Evolutionary conservation across 2,113 vertebrate species (phyloP).

Genomic region (Colossoma macropomum): DNA sequence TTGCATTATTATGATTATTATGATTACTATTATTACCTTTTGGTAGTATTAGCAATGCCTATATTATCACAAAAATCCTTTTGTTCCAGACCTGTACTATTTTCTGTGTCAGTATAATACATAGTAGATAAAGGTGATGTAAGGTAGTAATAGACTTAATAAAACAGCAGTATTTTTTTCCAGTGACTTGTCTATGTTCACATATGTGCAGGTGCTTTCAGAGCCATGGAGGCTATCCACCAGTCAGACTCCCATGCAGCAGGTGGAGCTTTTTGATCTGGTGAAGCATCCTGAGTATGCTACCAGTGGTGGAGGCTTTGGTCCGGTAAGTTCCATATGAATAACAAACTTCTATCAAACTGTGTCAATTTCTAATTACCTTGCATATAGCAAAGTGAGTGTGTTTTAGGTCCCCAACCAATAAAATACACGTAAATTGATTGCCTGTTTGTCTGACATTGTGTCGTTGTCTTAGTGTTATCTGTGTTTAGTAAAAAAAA

Average conservation of each 20-base stretch:
- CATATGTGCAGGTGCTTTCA: constrained; percentile 84
- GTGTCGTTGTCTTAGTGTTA: background rate
- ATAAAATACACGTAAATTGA: background rate
- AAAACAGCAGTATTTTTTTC: background rate
- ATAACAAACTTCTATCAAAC: background rate
- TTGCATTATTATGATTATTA: too few relatives aligned
- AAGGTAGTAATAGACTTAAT: too few relatives aligned
- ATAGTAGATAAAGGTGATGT: background rate
- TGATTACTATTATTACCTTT: too few relatives aligned
- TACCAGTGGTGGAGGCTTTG: constrained; percentile 92
- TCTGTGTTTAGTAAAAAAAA: too few relatives aligned
- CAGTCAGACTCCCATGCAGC: constrained; percentile 94
- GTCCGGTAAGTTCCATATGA: constrained; percentile 84
- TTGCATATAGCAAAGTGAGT: background rate
- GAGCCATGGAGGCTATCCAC: constrained; percentile 96
- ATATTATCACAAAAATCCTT: background rate
- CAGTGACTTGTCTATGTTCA: background rate
- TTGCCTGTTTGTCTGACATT: background rate
- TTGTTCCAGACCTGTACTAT: background rate
- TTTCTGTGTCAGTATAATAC: background rate
- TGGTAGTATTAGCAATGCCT: background rate
- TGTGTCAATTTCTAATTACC: background rate
- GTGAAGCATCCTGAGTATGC: constrained; percentile 85
- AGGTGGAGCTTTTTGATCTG: constrained; percentile 86
- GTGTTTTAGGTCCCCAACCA: background rate